phyloP scores from a whole-genome alignment of 2,888 invertebrate species.

The Nomada hirtipes region DNA sequence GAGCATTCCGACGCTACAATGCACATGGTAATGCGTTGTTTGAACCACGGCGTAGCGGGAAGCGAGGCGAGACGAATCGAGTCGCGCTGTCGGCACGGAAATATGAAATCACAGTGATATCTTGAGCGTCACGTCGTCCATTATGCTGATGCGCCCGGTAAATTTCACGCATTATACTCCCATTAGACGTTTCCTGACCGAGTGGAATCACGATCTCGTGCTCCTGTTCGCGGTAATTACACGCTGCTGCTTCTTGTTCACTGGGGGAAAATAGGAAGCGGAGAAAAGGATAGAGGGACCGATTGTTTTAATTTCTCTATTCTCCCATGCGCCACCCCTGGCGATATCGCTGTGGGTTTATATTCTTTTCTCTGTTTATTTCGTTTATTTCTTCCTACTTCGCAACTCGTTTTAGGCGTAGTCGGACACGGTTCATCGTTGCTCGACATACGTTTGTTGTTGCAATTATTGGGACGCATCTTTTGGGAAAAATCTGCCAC shows the following conservation, averaged over 20 bases:
- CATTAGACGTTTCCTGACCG: slow-evolving; percentile 74
- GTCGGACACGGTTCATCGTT: not conserved
- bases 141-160: slow-evolving; percentile 74
- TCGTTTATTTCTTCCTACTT: not conserved
- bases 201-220: slow-evolving; percentile 69
- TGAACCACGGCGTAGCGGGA: slow-evolving; percentile 17
- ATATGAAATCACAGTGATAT: slow-evolving; percentile 73
- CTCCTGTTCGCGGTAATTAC: slow-evolving; percentile 69
- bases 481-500: slow-evolving; percentile 47
- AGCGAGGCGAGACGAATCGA: slow-evolving; percentile 34
- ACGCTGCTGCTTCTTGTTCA: slow-evolving; percentile 60
- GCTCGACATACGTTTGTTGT: slow-evolving; percentile 26
- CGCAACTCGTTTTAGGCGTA: slow-evolving; percentile 14
- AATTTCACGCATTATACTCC: slow-evolving; percentile 75
- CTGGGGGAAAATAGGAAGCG: slow-evolving; percentile 13
- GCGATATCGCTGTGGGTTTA: slow-evolving; percentile 22
- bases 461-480: slow-evolving; percentile 51
- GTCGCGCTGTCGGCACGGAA: slow-evolving; percentile 64
- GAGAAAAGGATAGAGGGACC: slow-evolving; percentile 11
- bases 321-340: slow-evolving; percentile 18
- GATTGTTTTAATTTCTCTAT: slow-evolving; percentile 68
- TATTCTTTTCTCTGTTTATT: slow-evolving; percentile 16
- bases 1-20: slow-evolving; percentile 7
- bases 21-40: slow-evolving; percentile 26
- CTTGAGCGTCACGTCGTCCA: slow-evolving; percentile 73